These are phyloP conservation scores for Prochilodus magdalenae DNA, from an alignment of 2,113 vertebrate genomes.

Conservation along the genomic window DNA sequence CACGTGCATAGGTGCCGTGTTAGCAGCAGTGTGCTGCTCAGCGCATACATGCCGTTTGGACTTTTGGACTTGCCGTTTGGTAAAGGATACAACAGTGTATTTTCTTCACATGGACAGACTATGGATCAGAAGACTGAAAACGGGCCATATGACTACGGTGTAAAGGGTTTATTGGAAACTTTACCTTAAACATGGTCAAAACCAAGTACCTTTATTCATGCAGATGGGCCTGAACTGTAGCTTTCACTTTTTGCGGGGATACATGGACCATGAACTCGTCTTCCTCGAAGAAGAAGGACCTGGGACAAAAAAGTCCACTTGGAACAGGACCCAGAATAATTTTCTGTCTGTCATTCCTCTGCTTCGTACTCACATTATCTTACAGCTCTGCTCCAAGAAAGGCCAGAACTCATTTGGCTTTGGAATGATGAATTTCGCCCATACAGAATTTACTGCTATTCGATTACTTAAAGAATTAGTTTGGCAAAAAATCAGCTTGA, in stretches of 20 bases:
- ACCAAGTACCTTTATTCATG: neutral
- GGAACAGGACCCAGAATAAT: neutral
- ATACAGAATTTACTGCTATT: neutral
- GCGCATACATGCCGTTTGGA: too few species aligned
- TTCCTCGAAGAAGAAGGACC: neutral
- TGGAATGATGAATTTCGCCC: neutral
- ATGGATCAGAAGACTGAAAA: neutral
- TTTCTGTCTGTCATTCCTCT: neutral
- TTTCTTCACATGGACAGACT: neutral
- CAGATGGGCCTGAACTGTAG: neutral
- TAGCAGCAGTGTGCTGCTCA: neutral
- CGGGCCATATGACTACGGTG: neutral
- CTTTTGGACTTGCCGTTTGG: too few species aligned
- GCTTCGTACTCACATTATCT: neutral
- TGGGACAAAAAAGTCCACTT: neutral
- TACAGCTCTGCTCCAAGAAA: neutral
- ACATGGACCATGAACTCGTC: neutral
- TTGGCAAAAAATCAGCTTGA: too few species aligned
- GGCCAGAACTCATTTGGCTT: neutral
- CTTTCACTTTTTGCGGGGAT: neutral
- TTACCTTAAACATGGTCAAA: neutral
- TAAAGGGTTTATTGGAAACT: neutral
- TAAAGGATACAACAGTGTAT: too few species aligned
- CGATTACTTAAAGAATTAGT: neutral
- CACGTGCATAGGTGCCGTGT: slow-evolving; percentile 9